Conservation (phyloP, 2,113 vertebrate species). For the Eptesicus fuscus region DNA sequence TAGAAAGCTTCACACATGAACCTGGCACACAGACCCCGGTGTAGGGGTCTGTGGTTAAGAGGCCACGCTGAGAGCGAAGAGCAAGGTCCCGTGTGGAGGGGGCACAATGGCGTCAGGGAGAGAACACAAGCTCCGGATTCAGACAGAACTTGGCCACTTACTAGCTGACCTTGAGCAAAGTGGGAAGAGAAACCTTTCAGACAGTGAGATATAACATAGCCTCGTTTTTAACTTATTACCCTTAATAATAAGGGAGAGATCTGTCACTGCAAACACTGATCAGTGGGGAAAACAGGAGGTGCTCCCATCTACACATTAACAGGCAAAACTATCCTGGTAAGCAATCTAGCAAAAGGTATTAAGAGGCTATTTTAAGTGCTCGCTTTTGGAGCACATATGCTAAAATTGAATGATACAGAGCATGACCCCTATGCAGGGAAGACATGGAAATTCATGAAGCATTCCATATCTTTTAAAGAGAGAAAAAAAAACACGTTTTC, state of each 20-base stretch:
- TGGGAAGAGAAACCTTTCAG: neutral
- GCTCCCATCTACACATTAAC: neutral
- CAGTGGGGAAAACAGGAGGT: no score
- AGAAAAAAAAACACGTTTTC: neutral
- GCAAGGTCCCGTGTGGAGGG: no score
- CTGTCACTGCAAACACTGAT: neutral
- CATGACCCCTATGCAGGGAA: neutral
- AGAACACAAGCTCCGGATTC: neutral
- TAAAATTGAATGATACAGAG: neutral
- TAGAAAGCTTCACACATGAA: neutral
- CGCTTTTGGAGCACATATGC: neutral
- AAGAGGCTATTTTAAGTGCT: neutral
- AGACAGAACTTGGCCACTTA: neutral
- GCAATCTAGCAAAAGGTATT: neutral
- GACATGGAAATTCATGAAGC: neutral
- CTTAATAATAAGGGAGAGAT: neutral
- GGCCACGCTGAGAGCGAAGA: neutral
- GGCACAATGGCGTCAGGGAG: rapidly evolving
- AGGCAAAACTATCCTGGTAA: neutral
- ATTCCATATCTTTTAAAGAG: neutral
- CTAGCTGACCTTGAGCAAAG: neutral
- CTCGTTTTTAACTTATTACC: neutral
- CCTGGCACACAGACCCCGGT: neutral
- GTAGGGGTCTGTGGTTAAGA: neutral
- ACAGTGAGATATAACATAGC: neutral